Conservation (phyloP, 2,888 invertebrate genomes). For the Temnothorax ravouxi region DNA sequence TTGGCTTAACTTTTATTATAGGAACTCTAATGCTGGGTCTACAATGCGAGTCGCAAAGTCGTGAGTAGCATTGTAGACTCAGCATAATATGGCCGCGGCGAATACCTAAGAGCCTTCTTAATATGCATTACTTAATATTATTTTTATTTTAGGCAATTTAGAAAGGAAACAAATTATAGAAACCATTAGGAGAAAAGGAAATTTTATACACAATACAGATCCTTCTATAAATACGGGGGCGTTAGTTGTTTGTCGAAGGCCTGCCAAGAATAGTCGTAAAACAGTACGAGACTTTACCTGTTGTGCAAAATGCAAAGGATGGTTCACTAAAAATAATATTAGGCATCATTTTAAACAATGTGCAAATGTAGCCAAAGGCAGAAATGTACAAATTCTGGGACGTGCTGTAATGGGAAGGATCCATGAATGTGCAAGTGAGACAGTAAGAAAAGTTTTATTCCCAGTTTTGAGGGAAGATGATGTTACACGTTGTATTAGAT, state of each 20-base stretch:
- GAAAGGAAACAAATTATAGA: slow-evolving; percentile 36
- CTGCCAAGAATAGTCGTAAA: slow-evolving; percentile 28
- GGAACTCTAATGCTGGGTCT: too few relatives aligned
- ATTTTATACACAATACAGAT: slow-evolving; percentile 58
- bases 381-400: slow-evolving; percentile 42
- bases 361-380: slow-evolving; percentile 48
- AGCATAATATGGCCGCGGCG: too few relatives aligned
- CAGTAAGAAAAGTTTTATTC: slow-evolving; percentile 8
- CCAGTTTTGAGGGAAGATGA: background rate
- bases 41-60: too few relatives aligned
- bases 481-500: slow-evolving; percentile 15
- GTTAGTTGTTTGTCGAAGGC: slow-evolving; percentile 64
- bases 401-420: slow-evolving; percentile 16
- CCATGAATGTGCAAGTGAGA: slow-evolving; percentile 22
- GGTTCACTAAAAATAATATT: slow-evolving; percentile 61
- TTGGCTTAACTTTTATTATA: too few relatives aligned
- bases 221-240: slow-evolving; percentile 56
- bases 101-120: background rate
- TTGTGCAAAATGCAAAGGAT: slow-evolving; percentile 68
- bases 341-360: slow-evolving; percentile 65
- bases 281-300: slow-evolving; percentile 58
- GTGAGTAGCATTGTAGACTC: too few relatives aligned
- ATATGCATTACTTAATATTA: slow-evolving; percentile 1
- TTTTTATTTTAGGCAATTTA: slow-evolving; percentile 28
- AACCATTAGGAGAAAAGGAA: slow-evolving; percentile 56